Base-by-base conservation (phyloP, 2,113 vertebrate genomes). In the Sitta europaea region DNA sequence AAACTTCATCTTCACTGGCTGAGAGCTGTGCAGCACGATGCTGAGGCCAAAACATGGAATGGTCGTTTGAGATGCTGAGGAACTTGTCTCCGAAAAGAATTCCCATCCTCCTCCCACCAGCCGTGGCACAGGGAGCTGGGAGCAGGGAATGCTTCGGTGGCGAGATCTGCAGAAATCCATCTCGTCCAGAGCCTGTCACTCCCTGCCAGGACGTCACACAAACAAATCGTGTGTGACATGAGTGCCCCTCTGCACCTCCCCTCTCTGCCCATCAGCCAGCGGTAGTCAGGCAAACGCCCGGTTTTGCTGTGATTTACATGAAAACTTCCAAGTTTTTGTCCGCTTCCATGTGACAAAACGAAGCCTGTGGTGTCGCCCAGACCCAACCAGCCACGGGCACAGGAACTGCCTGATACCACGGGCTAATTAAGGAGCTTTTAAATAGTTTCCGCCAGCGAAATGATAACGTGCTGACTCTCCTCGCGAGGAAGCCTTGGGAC, bases 261-360 rank as follows among this genome's bases (percentile, higher is more conserved):
- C 51, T 43, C 4, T 2, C 17, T 1, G 5, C 15, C 59, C 24
- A 33, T 21, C 38, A 51, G 29, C 57, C 53, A 0, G 0, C 29
- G 15, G 21, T 0, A 51, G 58, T 6, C 47, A 21, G 51, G 43
- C 36, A 59, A 84, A 61, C 35, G 23, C 51, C 5, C 1, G 0
- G 3, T 5, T 84, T 84, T 61, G 24, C 61, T 43, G 47, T 36
- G 57, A 12, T 76, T 96, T 42, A 14, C 36, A 18, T 1, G 6
- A 55, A 67, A 77, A 79, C 79, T 61, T 45, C 43, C 43, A 47
- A 47, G 21, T 11, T 47, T 47, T 47, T 47, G 45, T n/a, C 43
- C 20, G 19, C 43, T 45, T 43, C 59, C 51, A 1, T 8, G 75
- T 31, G 74, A 55, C 78, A 58, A 59, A 79, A 55, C 3, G n/a